These are phyloP conservation scores for Papilio protenor DNA, from an alignment of 2,888 invertebrate genomes.

Conservation along the genomic window DNA sequence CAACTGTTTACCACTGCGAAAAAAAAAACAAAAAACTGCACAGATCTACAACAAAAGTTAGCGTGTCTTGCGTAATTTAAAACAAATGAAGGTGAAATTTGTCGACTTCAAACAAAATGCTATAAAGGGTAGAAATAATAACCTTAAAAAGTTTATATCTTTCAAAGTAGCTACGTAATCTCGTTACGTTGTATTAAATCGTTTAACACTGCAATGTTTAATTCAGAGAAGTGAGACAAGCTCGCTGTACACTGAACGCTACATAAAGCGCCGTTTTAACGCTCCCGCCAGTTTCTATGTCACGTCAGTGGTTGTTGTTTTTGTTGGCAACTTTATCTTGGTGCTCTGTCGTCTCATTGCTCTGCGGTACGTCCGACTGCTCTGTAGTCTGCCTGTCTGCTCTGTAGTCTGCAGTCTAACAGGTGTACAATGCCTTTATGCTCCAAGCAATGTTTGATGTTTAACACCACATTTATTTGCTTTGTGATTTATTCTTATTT, in stretches of 20 bases:
- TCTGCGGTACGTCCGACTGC: conserved; percentile 16
- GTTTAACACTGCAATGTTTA: conserved; percentile 22
- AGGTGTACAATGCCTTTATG: conserved; percentile 38
- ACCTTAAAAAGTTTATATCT: background rate
- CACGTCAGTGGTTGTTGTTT: conserved; percentile 42
- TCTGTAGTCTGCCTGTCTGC: conserved; percentile 7
- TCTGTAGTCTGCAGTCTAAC: conserved; percentile 35
- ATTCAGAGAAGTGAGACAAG: conserved; percentile 33
- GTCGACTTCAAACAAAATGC: background rate
- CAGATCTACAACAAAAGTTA: background rate
- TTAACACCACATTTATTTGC: background rate
- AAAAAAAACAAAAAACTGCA: background rate
- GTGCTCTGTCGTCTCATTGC: conserved; percentile 32
- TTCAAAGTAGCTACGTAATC: background rate
- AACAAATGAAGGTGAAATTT: too few relatives aligned
- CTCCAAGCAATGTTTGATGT: background rate
- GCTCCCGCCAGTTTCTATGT: conserved; percentile 40
- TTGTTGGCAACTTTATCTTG: conserved; percentile 43
- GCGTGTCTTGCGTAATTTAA: too few relatives aligned
- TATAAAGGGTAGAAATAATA: background rate
- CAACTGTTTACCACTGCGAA: background rate
- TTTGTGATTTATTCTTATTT: background rate
- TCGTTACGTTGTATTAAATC: conserved; percentile 19
- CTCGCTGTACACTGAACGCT: conserved; percentile 22
- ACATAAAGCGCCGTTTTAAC: conserved; percentile 37